Conservation (phyloP, 1,140 invertebrate genomes). For the Heliconius hewitsoni region DNA sequence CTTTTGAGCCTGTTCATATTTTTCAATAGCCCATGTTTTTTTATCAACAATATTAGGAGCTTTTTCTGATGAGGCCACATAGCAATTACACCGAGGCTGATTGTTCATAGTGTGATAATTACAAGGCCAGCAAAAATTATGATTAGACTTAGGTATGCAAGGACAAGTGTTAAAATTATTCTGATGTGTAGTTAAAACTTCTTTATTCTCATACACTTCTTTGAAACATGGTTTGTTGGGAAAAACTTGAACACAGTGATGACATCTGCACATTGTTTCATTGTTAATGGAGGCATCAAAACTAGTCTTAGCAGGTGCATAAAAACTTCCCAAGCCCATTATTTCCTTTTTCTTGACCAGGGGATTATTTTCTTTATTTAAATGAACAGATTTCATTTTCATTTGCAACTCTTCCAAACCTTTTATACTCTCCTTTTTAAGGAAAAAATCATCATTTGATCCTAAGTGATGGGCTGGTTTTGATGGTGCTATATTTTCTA, state of each 20-base stretch:
- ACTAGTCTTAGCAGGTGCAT: not conserved
- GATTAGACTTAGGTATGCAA: not conserved
- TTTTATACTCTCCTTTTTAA: constrained; percentile 56
- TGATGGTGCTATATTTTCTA: constrained; percentile 45
- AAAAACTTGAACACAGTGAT: constrained; percentile 51
- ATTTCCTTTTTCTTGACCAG: constrained; percentile 54
- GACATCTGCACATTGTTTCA: constrained; percentile 50
- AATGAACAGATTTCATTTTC: constrained; percentile 47
- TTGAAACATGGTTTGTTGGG: constrained; percentile 1
- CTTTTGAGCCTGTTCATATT: constrained; percentile 55
- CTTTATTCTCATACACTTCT: not conserved
- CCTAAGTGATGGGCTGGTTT: constrained; percentile 50
- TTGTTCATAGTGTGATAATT: constrained; percentile 24
- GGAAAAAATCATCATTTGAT: constrained; percentile 63
- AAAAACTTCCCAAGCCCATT: constrained; percentile 40
- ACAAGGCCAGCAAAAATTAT: constrained; percentile 31
- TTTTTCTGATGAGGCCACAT: constrained; percentile 28
- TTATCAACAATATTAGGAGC: constrained; percentile 55
- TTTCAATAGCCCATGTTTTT: constrained; percentile 65
- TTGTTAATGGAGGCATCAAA: not conserved
- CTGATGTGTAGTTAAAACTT: not conserved
- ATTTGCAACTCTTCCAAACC: constrained; percentile 45
- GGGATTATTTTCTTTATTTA: constrained; percentile 64
- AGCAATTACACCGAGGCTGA: constrained; percentile 36
- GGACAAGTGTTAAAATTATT: constrained; percentile 3